Evolutionary conservation across 2,888 invertebrate species (phyloP).

Genomic region (Rhyacophila evoluta): DNA sequence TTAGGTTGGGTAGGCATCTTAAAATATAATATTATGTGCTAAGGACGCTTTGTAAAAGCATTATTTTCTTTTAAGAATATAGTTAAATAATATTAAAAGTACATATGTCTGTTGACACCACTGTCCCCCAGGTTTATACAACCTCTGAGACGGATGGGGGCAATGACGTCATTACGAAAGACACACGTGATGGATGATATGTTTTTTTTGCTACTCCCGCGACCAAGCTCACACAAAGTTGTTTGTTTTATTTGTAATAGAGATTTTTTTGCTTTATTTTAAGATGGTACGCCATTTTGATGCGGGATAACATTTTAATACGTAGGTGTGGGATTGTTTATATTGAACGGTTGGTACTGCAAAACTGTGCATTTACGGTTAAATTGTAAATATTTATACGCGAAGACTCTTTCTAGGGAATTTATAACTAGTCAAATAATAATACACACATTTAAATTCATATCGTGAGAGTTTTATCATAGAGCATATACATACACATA

Average conservation of each 20-base stretch:
- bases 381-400: background rate
- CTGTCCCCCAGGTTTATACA: background rate
- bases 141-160: slow-evolving; percentile 23
- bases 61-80: too few species aligned
- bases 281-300: slow-evolving; percentile 16
- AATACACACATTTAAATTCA: too few species aligned
- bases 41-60: too few species aligned
- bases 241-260: slow-evolving; percentile 31
- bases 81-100: too few species aligned
- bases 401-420: too few species aligned
- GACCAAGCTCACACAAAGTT: slow-evolving; percentile 2
- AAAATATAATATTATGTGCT: too few species aligned
- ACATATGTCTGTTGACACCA: background rate
- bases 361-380: background rate
- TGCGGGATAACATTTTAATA: background rate
- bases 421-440: too few species aligned
- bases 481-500: too few species aligned
- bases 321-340: slow-evolving; percentile 17
- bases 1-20: too few species aligned
- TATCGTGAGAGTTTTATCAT: too few species aligned
- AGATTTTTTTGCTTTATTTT: slow-evolving; percentile 12
- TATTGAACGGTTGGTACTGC: background rate
- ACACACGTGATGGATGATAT: slow-evolving; percentile 31
- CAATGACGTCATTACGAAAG: slow-evolving; percentile 40
- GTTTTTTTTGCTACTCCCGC: slow-evolving; percentile 7